These are phyloP conservation scores for Eira barbara DNA, from an alignment of 2,113 vertebrate genomes.

Conservation along the genomic window DNA sequence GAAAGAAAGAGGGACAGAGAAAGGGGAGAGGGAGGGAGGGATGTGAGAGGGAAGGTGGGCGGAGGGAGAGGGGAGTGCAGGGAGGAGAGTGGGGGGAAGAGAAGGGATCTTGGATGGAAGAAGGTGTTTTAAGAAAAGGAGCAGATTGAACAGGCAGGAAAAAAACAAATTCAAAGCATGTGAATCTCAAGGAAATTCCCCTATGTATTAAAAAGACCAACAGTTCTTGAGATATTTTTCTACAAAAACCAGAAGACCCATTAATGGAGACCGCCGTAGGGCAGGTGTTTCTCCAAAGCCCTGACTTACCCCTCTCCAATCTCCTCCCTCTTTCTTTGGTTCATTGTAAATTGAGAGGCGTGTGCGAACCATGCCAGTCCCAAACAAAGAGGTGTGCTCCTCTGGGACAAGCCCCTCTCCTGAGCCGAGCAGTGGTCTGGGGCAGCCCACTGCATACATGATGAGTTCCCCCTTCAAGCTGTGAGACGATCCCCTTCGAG, in stretches of 20 bases:
- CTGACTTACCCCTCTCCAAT: no score
- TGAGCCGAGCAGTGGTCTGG: not conserved
- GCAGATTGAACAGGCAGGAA: not conserved
- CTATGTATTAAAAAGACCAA: not conserved
- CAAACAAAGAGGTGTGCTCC: not conserved
- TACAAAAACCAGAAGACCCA: not conserved
- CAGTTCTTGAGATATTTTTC: not conserved
- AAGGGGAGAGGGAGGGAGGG: fast-evolving
- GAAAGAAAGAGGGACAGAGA: fast-evolving
- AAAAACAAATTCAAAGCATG: fast-evolving
- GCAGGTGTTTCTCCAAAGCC: not conserved
- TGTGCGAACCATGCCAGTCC: not conserved
- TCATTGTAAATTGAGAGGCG: constrained; percentile 9
- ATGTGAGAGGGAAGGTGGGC: fast-evolving
- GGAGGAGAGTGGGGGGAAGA: no score
- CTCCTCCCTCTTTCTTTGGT: not conserved
- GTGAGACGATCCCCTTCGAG: fast-evolving
- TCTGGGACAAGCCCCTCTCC: not conserved
- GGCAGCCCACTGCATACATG: not conserved
- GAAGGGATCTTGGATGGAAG: not conserved
- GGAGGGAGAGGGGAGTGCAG: fast-evolving
- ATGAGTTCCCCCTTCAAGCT: not conserved
- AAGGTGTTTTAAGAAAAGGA: not conserved
- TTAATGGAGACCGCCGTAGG: not conserved
- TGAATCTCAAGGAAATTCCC: not conserved